phyloP scores from a whole-genome alignment of 2,888 invertebrate genomes.

The Dendrolimus pini region DNA sequence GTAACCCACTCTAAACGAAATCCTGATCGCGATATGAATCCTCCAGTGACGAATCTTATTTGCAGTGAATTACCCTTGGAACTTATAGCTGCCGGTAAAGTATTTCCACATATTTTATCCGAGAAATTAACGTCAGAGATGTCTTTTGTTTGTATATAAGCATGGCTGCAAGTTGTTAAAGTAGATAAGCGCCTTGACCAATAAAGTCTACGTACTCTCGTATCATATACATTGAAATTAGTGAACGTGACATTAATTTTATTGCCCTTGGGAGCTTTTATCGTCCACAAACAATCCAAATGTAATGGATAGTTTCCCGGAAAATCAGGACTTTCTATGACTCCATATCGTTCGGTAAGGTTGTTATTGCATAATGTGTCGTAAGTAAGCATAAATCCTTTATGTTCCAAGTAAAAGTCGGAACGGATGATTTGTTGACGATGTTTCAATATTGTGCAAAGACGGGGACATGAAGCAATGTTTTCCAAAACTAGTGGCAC shows the following conservation, averaged over 20 bases:
- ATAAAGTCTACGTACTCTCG: conserved; percentile 9
- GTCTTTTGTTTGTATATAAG: conserved; percentile 78
- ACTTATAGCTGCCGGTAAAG: conserved; percentile 68
- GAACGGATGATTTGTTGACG: conserved; percentile 84
- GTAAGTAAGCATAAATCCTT: conserved; percentile 89
- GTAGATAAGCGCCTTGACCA: conserved; percentile 1
- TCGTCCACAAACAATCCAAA: conserved; percentile 85
- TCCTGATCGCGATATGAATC: conserved; percentile 74
- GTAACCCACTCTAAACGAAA: conserved; percentile 90
- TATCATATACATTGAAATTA: conserved; percentile 75
- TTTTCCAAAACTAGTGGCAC: conserved; percentile 73
- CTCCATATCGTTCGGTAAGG: conserved; percentile 80
- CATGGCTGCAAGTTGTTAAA: conserved; percentile 64
- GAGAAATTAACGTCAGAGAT: conserved; percentile 39
- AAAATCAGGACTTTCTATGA: conserved; percentile 92
- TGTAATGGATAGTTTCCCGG: conserved; percentile 80
- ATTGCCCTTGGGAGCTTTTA: conserved; percentile 86
- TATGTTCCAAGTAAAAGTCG: conserved; percentile 78
- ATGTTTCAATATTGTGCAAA: conserved; percentile 71
- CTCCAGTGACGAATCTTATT: conserved; percentile 79
- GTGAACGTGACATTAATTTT: conserved; percentile 89
- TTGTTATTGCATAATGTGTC: conserved; percentile 81
- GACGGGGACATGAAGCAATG: conserved; percentile 74
- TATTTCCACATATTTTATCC: conserved; percentile 61
- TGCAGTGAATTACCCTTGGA: conserved; percentile 76